Base-by-base conservation (phyloP, 1,140 invertebrate species). In the Ceratina japonica region DNA sequence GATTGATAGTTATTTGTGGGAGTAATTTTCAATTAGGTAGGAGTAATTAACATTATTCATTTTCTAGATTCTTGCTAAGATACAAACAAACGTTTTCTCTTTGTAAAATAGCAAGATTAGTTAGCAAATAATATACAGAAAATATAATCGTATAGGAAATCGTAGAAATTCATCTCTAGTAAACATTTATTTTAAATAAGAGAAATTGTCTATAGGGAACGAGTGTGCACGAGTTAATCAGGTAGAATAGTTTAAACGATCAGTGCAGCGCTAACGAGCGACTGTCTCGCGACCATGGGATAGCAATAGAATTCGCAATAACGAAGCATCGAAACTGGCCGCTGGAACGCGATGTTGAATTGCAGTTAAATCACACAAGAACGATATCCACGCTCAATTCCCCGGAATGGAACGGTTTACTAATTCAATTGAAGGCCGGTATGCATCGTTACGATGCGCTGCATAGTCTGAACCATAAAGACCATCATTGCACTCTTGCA, bases 401-500 rank as follows among this genome's bases (percentile, higher is more conserved):
- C 18, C 1, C 5, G 20, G 20, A 70, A 77, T 52, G 58, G 71
- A 77, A 71, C 15, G 22, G 56, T 61, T 44, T 61, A 66, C 44
- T 71, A 71, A 77, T 77, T 77, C 63, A 62, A 77, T 77, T 20
- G 58, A 54, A 18, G 66, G 22, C 70, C 24, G 27, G 44, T 51
- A 70, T 31, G 66, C 52, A n/a, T 3, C 24, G 22, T 44, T 77
- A 63, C 51, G 31, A 49, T 18, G 8, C 16, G 15, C 16, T 44
- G 37, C 3, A 51, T 24, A 16, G 3, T 18, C 37, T 64, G 16
- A 20, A 16, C 13, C 4, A 52, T 62, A 22, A 76, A 70, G 56
- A 61, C 65, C 54, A 69, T 62, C 52, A n/a, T 24, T 20, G 44
- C 13, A n/a, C n/a, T 31, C 27, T 2, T 31, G 27, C 27, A 31